A percentile compares a stretch with the other conserved stretches of the same genome.
phyloP scores from a whole-genome alignment of 2,113 vertebrate species.

The Falcunculus frontatus region DNA sequence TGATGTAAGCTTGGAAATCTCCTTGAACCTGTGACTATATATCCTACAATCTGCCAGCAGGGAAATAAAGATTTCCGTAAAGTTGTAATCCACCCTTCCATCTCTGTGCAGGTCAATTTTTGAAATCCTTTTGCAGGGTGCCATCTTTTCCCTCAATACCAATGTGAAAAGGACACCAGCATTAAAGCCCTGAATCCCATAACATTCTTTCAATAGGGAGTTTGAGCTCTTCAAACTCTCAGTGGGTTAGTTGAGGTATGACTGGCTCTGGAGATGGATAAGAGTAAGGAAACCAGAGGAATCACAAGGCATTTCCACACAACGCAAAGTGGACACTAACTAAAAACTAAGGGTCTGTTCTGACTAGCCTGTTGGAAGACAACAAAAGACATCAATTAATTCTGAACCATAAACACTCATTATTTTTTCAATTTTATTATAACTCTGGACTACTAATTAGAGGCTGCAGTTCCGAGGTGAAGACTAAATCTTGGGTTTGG shows the following conservation, averaged over 20 bases:
- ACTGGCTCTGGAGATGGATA: neutral
- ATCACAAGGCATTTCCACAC: neutral
- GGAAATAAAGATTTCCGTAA: neutral
- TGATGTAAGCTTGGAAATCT: neutral
- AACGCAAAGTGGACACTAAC: no score
- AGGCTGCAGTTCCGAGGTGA: neutral
- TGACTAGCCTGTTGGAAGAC: neutral
- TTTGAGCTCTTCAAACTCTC: neutral
- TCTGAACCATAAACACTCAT: neutral
- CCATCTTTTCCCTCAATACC: neutral
- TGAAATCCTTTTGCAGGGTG: neutral
- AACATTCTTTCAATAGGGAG: accelerated
- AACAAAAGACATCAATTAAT: neutral
- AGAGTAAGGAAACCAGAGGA: neutral
- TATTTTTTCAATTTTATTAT: neutral
- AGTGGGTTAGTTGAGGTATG: neutral
- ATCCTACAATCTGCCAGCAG: neutral
- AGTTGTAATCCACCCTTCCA: neutral
- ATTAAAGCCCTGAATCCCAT: neutral
- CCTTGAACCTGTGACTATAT: neutral
- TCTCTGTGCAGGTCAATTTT: neutral
- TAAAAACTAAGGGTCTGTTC: neutral
- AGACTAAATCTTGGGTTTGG: neutral
- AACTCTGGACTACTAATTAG: neutral
- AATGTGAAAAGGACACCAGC: neutral